phyloP scores from a whole-genome alignment of 2,888 invertebrate genomes.

The Dendrolimus pini region DNA sequence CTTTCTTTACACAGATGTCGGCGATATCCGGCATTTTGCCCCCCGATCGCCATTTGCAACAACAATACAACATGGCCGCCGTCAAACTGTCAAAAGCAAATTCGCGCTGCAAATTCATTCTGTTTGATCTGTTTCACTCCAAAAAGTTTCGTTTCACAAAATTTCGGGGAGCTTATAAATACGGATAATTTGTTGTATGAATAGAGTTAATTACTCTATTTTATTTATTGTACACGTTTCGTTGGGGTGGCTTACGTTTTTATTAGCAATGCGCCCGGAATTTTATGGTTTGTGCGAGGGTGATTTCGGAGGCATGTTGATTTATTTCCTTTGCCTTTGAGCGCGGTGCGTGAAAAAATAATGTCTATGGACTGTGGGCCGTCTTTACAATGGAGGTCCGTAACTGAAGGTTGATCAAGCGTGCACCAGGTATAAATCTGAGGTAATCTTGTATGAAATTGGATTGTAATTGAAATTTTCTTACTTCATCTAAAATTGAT shows the following conservation, averaged over 20 bases:
- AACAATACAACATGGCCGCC: conserved; percentile 53
- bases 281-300: conserved; percentile 37
- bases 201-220: conserved; percentile 66
- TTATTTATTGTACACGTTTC: conserved; percentile 70
- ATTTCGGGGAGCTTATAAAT: conserved; percentile 29
- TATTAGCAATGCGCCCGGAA: conserved; percentile 52
- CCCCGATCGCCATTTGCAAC: conserved; percentile 43
- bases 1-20: conserved; percentile 1
- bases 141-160: neutral
- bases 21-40: conserved; percentile 11
- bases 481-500: neutral
- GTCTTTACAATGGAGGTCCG: conserved; percentile 20
- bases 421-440: neutral
- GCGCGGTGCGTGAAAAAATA: conserved; percentile 17
- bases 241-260: conserved; percentile 48
- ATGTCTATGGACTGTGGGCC: conserved; percentile 18
- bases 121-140: conserved; percentile 9
- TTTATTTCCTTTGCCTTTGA: conserved; percentile 42
- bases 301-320: conserved; percentile 33
- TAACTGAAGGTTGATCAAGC: conserved; percentile 8
- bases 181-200: conserved; percentile 64
- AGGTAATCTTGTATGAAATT: neutral
- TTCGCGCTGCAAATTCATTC: conserved; percentile 42
- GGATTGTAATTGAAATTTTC: neutral
- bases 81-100: conserved; percentile 54